Conservation (phyloP, 2,888 invertebrate genomes). For the Elaeidobius kamerunicus region DNA sequence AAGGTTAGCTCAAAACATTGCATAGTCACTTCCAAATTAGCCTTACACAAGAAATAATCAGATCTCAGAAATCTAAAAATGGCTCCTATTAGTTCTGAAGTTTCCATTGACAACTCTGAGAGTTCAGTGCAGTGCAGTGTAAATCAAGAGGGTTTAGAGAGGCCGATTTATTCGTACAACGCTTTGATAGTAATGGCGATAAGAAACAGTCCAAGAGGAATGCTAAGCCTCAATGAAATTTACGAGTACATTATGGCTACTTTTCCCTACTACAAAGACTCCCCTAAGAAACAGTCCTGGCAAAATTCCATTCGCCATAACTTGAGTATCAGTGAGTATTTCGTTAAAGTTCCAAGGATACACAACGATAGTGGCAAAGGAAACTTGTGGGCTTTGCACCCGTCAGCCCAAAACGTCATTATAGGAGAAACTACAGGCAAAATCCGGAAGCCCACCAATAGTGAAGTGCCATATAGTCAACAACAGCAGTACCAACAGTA, state of each 20-base stretch:
- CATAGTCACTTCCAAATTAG: no score
- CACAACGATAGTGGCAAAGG: slow-evolving; percentile 97
- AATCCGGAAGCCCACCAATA: slow-evolving; percentile 79
- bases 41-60: no score
- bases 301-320: slow-evolving; percentile 99
- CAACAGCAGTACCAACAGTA: slow-evolving; percentile 2
- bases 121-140: no score
- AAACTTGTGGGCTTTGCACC: slow-evolving; percentile 99
- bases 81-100: no score
- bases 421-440: slow-evolving; percentile 98
- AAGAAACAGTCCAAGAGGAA: slow-evolving; percentile 86
- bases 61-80: no score
- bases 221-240: slow-evolving; percentile 92
- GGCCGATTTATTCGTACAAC: slow-evolving; percentile 98
- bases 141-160: no score
- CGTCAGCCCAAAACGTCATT: slow-evolving; percentile 95
- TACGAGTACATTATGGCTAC: slow-evolving; percentile 98
- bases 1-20: no score
- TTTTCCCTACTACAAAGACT: slow-evolving; percentile 94
- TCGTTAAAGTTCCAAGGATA: slow-evolving; percentile 95
- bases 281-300: slow-evolving; percentile 92
- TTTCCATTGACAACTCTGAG: no score
- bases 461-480: slow-evolving; percentile 62
- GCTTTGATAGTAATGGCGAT: slow-evolving; percentile 99
- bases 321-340: slow-evolving; percentile 95